Conservation (phyloP, 2,113 vertebrate genomes). For the Cromileptes altivelis region DNA sequence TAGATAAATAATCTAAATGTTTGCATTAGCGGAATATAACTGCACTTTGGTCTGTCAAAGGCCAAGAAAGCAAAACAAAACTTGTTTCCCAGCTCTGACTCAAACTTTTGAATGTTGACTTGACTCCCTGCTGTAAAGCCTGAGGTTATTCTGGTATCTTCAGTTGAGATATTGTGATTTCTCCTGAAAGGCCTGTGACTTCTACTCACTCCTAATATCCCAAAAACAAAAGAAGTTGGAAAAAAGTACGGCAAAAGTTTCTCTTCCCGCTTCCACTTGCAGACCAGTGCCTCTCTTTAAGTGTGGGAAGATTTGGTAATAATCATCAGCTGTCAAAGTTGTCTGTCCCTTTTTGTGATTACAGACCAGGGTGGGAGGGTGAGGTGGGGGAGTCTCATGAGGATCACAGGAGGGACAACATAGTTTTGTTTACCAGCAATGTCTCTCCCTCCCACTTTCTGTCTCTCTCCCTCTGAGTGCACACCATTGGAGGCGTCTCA, state of each 20-base stretch:
- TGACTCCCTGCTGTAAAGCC: background rate
- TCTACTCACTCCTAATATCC: constrained; percentile 8
- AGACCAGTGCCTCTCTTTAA: constrained; percentile 6
- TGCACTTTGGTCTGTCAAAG: background rate
- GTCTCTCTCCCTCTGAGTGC: constrained; percentile 50
- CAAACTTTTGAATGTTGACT: background rate
- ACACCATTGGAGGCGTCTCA: constrained; percentile 64
- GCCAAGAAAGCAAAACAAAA: background rate
- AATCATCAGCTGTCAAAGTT: constrained; percentile 36
- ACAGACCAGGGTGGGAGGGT: background rate
- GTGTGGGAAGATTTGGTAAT: constrained; percentile 5
- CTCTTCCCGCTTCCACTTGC: background rate
- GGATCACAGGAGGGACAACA: constrained; percentile 25
- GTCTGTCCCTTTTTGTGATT: constrained; percentile 1
- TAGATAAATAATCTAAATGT: background rate
- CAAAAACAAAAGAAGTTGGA: background rate
- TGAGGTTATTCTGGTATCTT: constrained; percentile 18
- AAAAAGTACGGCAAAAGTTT: background rate
- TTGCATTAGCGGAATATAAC: background rate
- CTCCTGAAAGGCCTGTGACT: background rate
- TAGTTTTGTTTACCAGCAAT: constrained; percentile 41
- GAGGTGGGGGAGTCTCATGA: background rate
- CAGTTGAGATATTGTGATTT: constrained; percentile 11
- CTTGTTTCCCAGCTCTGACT: background rate
- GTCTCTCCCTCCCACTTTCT: constrained; percentile 14